phyloP scores from a whole-genome alignment of 2,797 vertebrate species.

The Arrhamphus sclerolepis region DNA sequence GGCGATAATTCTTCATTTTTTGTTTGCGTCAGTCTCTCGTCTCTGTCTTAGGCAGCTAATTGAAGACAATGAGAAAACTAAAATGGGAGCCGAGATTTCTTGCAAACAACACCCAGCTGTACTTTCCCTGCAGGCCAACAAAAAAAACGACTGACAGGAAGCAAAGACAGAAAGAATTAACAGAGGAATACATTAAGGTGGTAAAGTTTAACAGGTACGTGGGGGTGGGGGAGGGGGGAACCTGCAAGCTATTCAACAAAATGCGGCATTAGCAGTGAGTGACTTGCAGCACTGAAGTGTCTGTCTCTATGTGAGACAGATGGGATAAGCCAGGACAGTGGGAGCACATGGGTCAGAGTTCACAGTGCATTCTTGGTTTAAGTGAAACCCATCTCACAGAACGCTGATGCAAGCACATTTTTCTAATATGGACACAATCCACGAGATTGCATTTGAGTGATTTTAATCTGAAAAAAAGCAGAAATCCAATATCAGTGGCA shows the following conservation, averaged over 20 bases:
- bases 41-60: constrained; percentile 54
- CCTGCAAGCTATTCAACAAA: constrained; percentile 67
- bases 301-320: constrained; percentile 50
- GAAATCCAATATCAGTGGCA: constrained; percentile 75
- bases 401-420: constrained; percentile 76
- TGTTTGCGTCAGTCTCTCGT: constrained; percentile 57
- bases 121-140: constrained; percentile 30
- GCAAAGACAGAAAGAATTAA: constrained; percentile 14
- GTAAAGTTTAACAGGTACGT: constrained; percentile 34
- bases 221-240: constrained; percentile 47
- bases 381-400: constrained; percentile 69
- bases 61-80: constrained; percentile 35
- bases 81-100: constrained; percentile 49
- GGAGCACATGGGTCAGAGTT: constrained; percentile 65
- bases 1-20: constrained; percentile 74
- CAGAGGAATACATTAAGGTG: constrained; percentile 43
- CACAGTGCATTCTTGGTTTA: constrained; percentile 51
- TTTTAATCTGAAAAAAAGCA: constrained; percentile 78
- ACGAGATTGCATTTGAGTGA: constrained; percentile 70
- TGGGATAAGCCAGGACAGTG: constrained; percentile 59
- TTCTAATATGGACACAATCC: constrained; percentile 75
- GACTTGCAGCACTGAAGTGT: constrained; percentile 48
- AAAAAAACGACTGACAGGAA: constrained; percentile 4
- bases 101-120: constrained; percentile 41
- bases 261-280: constrained; percentile 50